A percentile compares a stretch with the other conserved stretches of the same genome.
These are phyloP conservation scores for Eunapius fragilis DNA, from an alignment of 37 sponge, comb jelly and placozoan genomes.

Conservation along the genomic window DNA sequence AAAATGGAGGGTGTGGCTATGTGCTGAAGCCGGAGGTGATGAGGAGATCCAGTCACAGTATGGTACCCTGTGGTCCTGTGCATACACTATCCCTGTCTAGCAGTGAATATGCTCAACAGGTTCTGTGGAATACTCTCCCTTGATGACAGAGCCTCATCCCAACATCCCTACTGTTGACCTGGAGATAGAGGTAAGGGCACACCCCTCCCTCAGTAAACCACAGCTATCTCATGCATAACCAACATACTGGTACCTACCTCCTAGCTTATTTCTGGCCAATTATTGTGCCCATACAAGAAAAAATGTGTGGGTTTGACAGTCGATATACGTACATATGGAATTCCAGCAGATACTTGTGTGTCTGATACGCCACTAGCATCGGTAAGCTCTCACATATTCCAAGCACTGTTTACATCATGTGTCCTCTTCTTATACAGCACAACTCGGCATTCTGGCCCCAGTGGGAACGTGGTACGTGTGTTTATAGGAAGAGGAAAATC, in stretches of 20 bases:
- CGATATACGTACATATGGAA: slow-evolving; percentile 54
- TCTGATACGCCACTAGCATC: slow-evolving; percentile 11
- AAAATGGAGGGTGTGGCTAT: slow-evolving; percentile 87
- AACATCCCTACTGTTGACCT: slow-evolving; percentile 37
- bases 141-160: slow-evolving; percentile 49
- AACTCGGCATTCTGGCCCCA: slow-evolving; percentile 28
- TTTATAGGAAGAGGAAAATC: slow-evolving; percentile 12
- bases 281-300: slow-evolving; percentile 38
- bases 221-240: neutral
- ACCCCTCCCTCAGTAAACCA: neutral
- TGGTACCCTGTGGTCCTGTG: neutral
- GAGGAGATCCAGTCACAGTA: slow-evolving; percentile 23
- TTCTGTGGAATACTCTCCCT: slow-evolving; percentile 16
- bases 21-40: slow-evolving; percentile 73
- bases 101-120: slow-evolving; percentile 1
- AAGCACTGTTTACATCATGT: neutral
- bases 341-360: slow-evolving; percentile 38
- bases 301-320: slow-evolving; percentile 33
- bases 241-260: too few relatives aligned
- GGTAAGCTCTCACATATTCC: slow-evolving; percentile 2
- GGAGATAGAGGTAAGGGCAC: slow-evolving; percentile 58
- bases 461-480: slow-evolving; percentile 20
- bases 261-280: slow-evolving; percentile 72
- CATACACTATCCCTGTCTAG: neutral
- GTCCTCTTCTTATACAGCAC: neutral